Percentiles rank a stretch among this genome's conserved stretches.
phyloP scores from a whole-genome alignment of 2,888 invertebrate species.

The Chironomus tentans region DNA sequence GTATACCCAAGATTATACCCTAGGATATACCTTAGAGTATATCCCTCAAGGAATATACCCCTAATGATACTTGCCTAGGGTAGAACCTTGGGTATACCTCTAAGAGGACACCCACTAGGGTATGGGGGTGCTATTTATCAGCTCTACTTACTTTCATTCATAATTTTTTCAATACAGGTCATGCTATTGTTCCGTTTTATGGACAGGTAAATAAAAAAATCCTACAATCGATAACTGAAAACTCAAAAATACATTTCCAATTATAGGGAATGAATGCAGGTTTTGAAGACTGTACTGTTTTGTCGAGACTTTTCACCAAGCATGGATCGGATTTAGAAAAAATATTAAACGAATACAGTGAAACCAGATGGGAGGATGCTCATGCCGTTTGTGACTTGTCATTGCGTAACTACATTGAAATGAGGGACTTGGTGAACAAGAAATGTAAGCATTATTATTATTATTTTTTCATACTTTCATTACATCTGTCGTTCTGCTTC shows the following conservation, averaged over 20 bases:
- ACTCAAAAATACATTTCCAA: neutral
- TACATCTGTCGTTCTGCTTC: too few relatives aligned
- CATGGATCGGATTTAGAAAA: conserved; percentile 54
- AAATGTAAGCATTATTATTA: conserved; percentile 34
- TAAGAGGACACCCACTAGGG: too few relatives aligned
- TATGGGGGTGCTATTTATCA: too few relatives aligned
- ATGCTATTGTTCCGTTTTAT: conserved; percentile 98
- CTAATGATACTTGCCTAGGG: too few relatives aligned
- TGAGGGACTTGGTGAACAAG: conserved; percentile 82
- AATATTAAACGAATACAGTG: conserved; percentile 63
- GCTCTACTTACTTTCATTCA: too few relatives aligned
- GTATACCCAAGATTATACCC: too few relatives aligned
- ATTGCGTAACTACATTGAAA: conserved; percentile 96
- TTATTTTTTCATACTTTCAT: too few relatives aligned
- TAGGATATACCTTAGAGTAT: too few relatives aligned
- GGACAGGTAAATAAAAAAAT: conserved; percentile 74
- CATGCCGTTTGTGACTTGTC: conserved; percentile 92
- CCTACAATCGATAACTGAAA: too few relatives aligned
- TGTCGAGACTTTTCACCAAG: conserved; percentile 59
- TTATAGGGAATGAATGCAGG: conserved; percentile 75
- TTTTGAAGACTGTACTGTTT: conserved; percentile 84
- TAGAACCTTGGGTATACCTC: too few relatives aligned
- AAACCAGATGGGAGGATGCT: conserved; percentile 66
- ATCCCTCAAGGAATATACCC: too few relatives aligned
- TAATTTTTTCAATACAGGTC: conserved; percentile 43